These are phyloP conservation scores for Sander lucioperca DNA, from an alignment of 2,113 vertebrate species.

Conservation along the genomic window DNA sequence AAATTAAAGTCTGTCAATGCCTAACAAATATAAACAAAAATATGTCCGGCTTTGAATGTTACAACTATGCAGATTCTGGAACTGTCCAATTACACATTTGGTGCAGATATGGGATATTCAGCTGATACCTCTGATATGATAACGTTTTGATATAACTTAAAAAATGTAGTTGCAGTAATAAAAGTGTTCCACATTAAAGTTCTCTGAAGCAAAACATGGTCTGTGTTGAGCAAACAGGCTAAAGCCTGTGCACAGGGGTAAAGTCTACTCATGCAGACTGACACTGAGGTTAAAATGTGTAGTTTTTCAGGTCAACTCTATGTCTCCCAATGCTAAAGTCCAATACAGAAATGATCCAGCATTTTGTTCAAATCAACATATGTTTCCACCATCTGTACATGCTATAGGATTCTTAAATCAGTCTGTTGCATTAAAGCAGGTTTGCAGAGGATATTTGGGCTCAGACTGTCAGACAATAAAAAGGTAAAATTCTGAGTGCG, in stretches of 20 bases:
- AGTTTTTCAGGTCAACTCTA: neutral
- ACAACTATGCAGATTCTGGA: neutral
- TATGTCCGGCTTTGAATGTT: neutral
- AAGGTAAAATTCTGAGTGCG: neutral
- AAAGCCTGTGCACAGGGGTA: neutral
- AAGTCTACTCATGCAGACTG: no score
- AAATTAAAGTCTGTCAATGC: neutral
- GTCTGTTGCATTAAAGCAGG: slow-evolving; percentile 2
- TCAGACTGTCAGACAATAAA: neutral
- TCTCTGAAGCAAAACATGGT: neutral
- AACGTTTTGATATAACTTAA: neutral
- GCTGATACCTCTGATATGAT: neutral
- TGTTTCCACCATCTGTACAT: neutral
- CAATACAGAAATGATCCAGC: neutral
- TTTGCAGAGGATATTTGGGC: neutral
- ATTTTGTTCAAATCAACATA: neutral
- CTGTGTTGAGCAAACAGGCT: neutral
- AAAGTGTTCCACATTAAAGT: neutral
- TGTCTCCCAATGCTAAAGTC: neutral
- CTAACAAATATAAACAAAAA: neutral
- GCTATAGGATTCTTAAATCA: neutral
- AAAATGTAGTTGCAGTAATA: neutral
- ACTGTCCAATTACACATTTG: neutral
- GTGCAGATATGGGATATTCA: neutral
- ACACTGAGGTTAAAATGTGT: neutral